Conservation (phyloP, 2,888 invertebrate genomes). For the Germaria angustata region DNA sequence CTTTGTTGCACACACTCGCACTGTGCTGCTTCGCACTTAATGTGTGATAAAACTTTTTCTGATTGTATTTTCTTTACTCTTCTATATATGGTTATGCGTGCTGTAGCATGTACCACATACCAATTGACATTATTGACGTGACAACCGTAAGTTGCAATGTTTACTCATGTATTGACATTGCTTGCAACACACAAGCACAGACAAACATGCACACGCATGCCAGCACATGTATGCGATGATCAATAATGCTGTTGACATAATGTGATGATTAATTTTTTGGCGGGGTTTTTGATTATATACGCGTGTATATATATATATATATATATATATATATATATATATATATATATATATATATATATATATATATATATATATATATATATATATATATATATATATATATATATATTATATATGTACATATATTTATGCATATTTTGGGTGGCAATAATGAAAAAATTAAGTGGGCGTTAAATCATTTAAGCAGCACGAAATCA, state of each 20-base stretch:
- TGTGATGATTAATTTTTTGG: constrained; percentile 61
- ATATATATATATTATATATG: too few species aligned
- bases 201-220: neutral
- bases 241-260: constrained; percentile 60
- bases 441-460: constrained; percentile 40
- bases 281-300: neutral
- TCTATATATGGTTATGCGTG: constrained; percentile 51
- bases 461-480: constrained; percentile 2
- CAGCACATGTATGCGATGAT: constrained; percentile 33
- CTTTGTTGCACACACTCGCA: constrained; percentile 13
- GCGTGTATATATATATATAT: too few species aligned
- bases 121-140: constrained; percentile 65
- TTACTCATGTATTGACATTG: constrained; percentile 60
- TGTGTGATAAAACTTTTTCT: constrained; percentile 46
- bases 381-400: too few species aligned
- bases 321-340: too few species aligned
- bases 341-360: too few species aligned
- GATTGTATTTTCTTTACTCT: constrained; percentile 1
- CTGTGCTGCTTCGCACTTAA: constrained; percentile 38
- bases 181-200: neutral
- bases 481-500: neutral
- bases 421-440: too few species aligned
- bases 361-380: too few species aligned
- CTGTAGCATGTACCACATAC: constrained; percentile 53
- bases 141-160: constrained; percentile 62